Percentiles rank a stretch among this genome's conserved stretches.
phyloP scores from a whole-genome alignment of 2,888 invertebrate species.

The Lordiphosa andalusiaca region DNA sequence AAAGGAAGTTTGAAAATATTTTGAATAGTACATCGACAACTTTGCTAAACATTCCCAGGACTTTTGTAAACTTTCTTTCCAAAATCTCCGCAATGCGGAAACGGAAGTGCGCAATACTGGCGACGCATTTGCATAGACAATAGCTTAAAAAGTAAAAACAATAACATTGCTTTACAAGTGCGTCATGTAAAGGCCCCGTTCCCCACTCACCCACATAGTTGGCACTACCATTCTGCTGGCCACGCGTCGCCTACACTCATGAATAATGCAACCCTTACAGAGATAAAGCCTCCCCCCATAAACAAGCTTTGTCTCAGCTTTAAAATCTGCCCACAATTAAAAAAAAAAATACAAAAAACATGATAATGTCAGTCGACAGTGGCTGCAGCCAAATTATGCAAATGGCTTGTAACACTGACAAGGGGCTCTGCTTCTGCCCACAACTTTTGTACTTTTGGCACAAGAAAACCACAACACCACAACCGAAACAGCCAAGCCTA shows the following conservation, averaged over 20 bases:
- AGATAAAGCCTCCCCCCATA: slow-evolving; percentile 25
- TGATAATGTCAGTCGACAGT: slow-evolving; percentile 55
- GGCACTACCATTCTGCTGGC: slow-evolving; percentile 22
- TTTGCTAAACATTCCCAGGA: background rate
- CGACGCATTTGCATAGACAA: slow-evolving; percentile 16
- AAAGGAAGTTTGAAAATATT: no score
- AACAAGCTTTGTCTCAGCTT: slow-evolving; percentile 42
- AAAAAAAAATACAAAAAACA: no score
- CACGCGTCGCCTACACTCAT: slow-evolving; percentile 58
- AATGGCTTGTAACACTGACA: slow-evolving; percentile 26
- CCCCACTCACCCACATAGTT: background rate
- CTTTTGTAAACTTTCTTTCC: slow-evolving; percentile 11
- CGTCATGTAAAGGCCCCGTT: slow-evolving; percentile 34
- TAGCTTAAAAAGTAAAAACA: slow-evolving; percentile 13
- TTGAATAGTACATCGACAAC: no score
- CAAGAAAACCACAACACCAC: background rate
- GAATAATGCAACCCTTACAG: slow-evolving; percentile 57
- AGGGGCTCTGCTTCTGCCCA: slow-evolving; percentile 2
- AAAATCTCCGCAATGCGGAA: slow-evolving; percentile 31
- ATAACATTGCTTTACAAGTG: slow-evolving; percentile 36
- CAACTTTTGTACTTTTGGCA: slow-evolving; percentile 3
- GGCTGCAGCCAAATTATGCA: slow-evolving; percentile 56
- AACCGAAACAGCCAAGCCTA: slow-evolving; percentile 1
- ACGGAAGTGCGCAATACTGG: slow-evolving; percentile 37
- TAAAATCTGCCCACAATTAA: slow-evolving; percentile 47